Conservation (phyloP, 2,888 invertebrate species). For the Uropetala carovei region DNA sequence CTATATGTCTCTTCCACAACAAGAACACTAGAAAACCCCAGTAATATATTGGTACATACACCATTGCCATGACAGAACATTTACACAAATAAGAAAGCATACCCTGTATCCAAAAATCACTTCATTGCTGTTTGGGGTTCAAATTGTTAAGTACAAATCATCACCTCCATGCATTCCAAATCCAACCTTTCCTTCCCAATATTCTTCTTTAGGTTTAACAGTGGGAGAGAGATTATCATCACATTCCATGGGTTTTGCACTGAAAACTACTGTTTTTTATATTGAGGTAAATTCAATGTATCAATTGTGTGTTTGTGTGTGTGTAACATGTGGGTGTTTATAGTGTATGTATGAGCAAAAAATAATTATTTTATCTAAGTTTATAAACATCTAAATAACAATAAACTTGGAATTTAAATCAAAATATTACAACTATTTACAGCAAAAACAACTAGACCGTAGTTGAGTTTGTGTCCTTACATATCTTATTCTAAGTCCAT, state of each 20-base stretch:
- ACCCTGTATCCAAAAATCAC: constrained; percentile 95
- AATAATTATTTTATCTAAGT: constrained; percentile 61
- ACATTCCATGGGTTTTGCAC: constrained; percentile 63
- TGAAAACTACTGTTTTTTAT: constrained; percentile 61
- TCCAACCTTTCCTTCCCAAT: constrained; percentile 61
- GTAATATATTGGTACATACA: constrained; percentile 64
- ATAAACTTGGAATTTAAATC: constrained; percentile 63
- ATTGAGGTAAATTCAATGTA: constrained; percentile 64
- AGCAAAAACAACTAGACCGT: constrained; percentile 61
- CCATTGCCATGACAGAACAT: constrained; percentile 68
- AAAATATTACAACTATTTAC: constrained; percentile 64
- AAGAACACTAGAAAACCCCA: constrained; percentile 64
- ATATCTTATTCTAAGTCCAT: constrained; percentile 60
- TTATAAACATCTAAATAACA: constrained; percentile 64
- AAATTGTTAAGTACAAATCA: constrained; percentile 64
- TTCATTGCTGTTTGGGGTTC: constrained; percentile 68
- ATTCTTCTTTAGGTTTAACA: constrained; percentile 60
- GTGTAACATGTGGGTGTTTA: constrained; percentile 61
- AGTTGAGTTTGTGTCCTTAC: constrained; percentile 63
- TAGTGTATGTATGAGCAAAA: constrained; percentile 62
- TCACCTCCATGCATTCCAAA: constrained; percentile 65
- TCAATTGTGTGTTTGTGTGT: constrained; percentile 54
- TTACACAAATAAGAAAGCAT: constrained; percentile 91
- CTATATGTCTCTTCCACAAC: constrained; percentile 62
- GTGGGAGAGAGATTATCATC: constrained; percentile 63